Evolutionary conservation across 2,113 vertebrate species (phyloP).

Genomic region (Mobula hypostoma): DNA sequence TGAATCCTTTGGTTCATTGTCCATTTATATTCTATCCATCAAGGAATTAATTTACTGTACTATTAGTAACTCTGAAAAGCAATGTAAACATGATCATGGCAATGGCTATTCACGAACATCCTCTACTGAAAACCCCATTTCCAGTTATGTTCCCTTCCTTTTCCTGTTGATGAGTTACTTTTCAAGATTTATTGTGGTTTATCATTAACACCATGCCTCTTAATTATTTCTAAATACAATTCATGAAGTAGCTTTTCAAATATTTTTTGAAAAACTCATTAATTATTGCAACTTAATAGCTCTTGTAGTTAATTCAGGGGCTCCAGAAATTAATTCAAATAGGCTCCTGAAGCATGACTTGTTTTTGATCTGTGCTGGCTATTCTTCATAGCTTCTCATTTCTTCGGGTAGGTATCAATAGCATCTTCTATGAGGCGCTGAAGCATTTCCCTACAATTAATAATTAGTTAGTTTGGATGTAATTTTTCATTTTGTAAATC

Average conservation of each 20-base stretch:
- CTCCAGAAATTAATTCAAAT: background rate
- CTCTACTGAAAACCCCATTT: background rate
- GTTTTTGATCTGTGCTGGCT: background rate
- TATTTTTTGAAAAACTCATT: background rate
- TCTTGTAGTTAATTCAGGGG: background rate
- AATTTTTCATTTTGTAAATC: background rate
- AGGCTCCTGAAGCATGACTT: background rate
- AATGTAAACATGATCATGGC: background rate
- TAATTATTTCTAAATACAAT: slow-evolving; percentile 9
- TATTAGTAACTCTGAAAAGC: background rate
- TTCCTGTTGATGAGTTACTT: background rate
- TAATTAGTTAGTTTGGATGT: background rate
- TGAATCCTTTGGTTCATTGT: background rate
- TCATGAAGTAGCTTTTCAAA: background rate
- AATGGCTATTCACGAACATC: background rate
- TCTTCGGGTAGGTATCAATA: background rate
- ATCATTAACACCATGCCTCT: background rate
- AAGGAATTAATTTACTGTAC: background rate
- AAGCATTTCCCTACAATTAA: background rate
- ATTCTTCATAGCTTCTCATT: background rate
- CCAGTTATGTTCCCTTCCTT: background rate
- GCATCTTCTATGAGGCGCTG: no score
- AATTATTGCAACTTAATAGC: background rate
- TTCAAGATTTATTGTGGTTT: background rate
- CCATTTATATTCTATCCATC: background rate